Evolutionary conservation across 2,113 vertebrate species (phyloP), one percentile per base, ranked within the genome.

Genomic region (Ceuthmochares aereus): DNA sequence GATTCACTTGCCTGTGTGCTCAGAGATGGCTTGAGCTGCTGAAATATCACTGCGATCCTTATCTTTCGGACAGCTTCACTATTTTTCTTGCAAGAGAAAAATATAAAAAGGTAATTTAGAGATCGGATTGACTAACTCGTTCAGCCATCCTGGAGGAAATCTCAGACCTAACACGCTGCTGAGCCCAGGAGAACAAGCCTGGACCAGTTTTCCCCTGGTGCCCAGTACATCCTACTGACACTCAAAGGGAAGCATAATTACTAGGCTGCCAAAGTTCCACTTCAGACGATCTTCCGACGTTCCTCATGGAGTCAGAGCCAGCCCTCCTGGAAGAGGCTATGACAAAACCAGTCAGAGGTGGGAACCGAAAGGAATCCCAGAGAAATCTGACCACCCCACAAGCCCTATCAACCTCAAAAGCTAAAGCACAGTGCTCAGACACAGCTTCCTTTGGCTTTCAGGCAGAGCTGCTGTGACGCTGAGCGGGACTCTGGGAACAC

Each of bases 111-210:
- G 79, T 58, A 82, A 89, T 74, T 77, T n/a, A 34, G 68, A 89
- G 76, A 85, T 84, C 34, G 89, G 84, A 93, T 29, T 5, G 90
- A 95, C n/a, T 1, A 87, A 94, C 92, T 55, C 6, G 75, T 82
- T 43, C 91, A 79, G 32, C 89, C 87, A 60, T 87, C 86, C 92
- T 23, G 4, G 78, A 42, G 29, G 51, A 59, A 22, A 90, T 51
- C 88, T 96, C 95, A 14, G 47, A 21, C 79, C 86, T 30, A 60
- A 13, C 68, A 29, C 27, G 2, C 36, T 93, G 89, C 96, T 93
- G 95, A 96, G 91, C 91, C 87, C 6, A 89, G 89, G 81, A 30
- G 62, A 94, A 88, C 85, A 96, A 93, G 95, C 75, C 95, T 14
- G 42, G 92, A 22, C 93, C 90, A 85, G 92, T 75, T 63, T 59